A percentile compares a stretch with the other conserved stretches of the same genome.
Evolutionary conservation across 2,797 vertebrate species (phyloP).

Genomic region (Coreius guichenoti): DNA sequence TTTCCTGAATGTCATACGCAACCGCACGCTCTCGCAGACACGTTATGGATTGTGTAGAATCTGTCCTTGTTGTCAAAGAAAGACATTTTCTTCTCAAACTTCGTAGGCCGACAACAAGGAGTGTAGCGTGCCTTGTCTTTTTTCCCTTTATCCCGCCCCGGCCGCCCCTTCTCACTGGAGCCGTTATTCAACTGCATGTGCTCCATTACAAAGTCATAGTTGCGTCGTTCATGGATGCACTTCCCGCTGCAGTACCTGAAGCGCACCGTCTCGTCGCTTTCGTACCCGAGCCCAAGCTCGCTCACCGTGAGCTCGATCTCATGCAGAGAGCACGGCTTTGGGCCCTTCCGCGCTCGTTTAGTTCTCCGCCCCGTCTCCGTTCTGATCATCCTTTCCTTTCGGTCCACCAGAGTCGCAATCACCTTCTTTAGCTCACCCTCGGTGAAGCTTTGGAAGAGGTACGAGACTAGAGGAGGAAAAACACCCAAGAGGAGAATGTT

Average conservation of each 20-base stretch:
- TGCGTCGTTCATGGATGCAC: slow-evolving; percentile 80
- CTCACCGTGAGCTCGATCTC: slow-evolving; percentile 89
- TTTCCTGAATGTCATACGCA: slow-evolving; percentile 83
- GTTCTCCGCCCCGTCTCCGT: slow-evolving; percentile 78
- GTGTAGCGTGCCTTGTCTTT: slow-evolving; percentile 84
- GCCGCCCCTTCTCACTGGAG: slow-evolving; percentile 69
- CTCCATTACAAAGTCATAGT: slow-evolving; percentile 92
- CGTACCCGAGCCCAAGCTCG: slow-evolving; percentile 90
- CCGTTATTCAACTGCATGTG: slow-evolving; percentile 72
- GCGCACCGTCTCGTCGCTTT: slow-evolving; percentile 90
- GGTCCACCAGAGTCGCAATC: slow-evolving; percentile 82
- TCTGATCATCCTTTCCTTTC: slow-evolving; percentile 69
- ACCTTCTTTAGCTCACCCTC: slow-evolving; percentile 90
- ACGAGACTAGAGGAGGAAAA: slow-evolving; percentile 71
- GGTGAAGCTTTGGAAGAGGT: slow-evolving; percentile 92
- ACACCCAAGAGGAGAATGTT: slow-evolving; percentile 8
- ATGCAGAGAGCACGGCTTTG: slow-evolving; percentile 85
- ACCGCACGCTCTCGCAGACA: slow-evolving; percentile 91
- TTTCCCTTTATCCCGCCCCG: slow-evolving; percentile 69
- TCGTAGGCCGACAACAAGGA: slow-evolving; percentile 91
- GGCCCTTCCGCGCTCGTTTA: slow-evolving; percentile 82
- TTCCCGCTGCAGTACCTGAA: slow-evolving; percentile 96
- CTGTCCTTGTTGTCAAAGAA: slow-evolving; percentile 87
- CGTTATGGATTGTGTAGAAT: slow-evolving; percentile 89
- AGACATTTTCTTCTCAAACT: slow-evolving; percentile 89